A percentile compares a stretch with the other conserved stretches of the same genome.
Conservation (phyloP, 2,113 vertebrate species). For the Rhombomys opimus region DNA sequence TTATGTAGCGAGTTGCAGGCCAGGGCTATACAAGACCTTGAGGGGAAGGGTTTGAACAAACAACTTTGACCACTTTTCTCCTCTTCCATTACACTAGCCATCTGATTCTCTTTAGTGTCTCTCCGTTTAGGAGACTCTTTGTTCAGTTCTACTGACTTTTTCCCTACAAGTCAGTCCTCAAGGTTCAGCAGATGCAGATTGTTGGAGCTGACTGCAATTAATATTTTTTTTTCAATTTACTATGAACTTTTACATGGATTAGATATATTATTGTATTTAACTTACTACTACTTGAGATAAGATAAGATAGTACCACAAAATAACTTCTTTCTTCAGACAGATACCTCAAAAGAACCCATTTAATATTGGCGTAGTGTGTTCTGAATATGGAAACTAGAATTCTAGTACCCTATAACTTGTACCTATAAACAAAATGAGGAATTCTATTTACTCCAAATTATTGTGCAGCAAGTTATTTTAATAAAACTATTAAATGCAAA, state of each 20-base stretch:
- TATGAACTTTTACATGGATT: background rate
- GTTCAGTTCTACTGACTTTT: conserved; percentile 37
- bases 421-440: background rate
- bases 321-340: conserved; percentile 31
- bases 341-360: background rate
- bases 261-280: background rate
- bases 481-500: background rate
- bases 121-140: background rate
- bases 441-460: conserved; percentile 34
- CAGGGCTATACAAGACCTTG: background rate
- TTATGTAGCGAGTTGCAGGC: background rate
- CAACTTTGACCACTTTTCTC: background rate
- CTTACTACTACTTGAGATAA: conserved; percentile 18
- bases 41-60: background rate
- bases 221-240: background rate
- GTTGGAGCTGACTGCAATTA: background rate
- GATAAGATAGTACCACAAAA: background rate
- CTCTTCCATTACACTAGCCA: background rate
- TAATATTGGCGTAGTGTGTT: conserved; percentile 7
- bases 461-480: background rate
- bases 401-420: background rate
- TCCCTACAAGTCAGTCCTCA: background rate
- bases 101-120: background rate
- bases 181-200: background rate
- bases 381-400: background rate